phyloP scores from a whole-genome alignment of 2,888 invertebrate genomes.

The Drosophila incognita region DNA sequence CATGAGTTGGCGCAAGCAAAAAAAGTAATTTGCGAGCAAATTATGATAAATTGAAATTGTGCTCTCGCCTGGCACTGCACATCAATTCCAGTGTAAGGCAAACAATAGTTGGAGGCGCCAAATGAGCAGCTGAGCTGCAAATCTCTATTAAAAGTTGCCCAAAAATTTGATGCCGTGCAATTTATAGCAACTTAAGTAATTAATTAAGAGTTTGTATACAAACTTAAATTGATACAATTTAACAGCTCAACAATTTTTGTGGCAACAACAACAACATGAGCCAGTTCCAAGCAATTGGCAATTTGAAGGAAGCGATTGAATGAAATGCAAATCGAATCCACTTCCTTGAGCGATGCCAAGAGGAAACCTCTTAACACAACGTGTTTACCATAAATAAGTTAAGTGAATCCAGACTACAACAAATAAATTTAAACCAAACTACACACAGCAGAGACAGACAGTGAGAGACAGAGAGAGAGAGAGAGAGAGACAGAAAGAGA shows the following conservation, averaged over 20 bases:
- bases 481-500: not conserved
- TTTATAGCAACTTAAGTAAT: conserved; percentile 1
- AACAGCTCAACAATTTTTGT: conserved; percentile 2
- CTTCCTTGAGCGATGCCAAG: conserved; percentile 24
- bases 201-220: not conserved
- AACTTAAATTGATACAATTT: conserved; percentile 14
- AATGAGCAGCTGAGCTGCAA: not conserved
- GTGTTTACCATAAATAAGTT: conserved; percentile 67
- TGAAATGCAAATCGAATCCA: conserved; percentile 55
- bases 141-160: conserved; percentile 1
- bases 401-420: conserved; percentile 36
- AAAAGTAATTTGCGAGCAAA: conserved; percentile 76
- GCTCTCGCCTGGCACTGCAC: conserved; percentile 40
- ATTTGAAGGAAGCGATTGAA: conserved; percentile 36
- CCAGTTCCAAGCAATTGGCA: conserved; percentile 49
- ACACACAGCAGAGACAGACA: not conserved
- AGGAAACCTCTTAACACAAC: conserved; percentile 46
- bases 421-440: conserved; percentile 15
- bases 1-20: conserved; percentile 64
- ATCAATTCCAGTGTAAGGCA: conserved; percentile 40
- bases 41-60: conserved; percentile 75
- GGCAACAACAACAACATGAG: conserved; percentile 11
- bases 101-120: not conserved
- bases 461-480: not conserved
- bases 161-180: not conserved